Conservation (phyloP, 35 echinoderm and acorn worm genomes). For the Chiridota heheva region DNA sequence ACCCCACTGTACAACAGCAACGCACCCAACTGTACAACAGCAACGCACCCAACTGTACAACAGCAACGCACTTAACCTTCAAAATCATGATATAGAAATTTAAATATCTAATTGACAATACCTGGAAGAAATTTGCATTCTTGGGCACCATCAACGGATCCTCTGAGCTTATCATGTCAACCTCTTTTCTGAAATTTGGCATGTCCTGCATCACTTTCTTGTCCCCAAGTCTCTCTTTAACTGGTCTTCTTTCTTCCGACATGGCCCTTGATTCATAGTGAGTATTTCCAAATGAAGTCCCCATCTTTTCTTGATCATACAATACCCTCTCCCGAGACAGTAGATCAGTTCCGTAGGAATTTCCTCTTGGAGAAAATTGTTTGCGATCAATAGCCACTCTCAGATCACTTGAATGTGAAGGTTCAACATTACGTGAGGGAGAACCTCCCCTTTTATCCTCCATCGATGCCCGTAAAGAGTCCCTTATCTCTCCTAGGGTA, state of each 20-base stretch:
- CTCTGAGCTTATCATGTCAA: conserved; percentile 16
- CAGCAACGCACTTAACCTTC: too few species aligned
- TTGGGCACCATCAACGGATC: conserved; percentile 42
- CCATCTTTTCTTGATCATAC: conserved; percentile 45
- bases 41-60: too few species aligned
- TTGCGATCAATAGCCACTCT: conserved; percentile 38
- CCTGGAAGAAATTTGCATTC: conserved; percentile 41
- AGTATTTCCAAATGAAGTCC: too few species aligned
- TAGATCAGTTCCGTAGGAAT: conserved; percentile 20
- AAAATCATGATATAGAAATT: too few species aligned
- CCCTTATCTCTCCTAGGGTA: background rate
- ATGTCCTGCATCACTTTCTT: conserved; percentile 35
- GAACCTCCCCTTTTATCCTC: conserved; percentile 1
- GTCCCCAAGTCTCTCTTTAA: conserved; percentile 34
- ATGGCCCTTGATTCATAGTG: too few species aligned
- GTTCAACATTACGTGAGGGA: background rate
- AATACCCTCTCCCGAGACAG: conserved; percentile 29
- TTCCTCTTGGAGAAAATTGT: conserved; percentile 17
- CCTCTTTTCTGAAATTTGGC: conserved; percentile 52
- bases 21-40: too few species aligned
- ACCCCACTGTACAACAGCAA: too few species aligned
- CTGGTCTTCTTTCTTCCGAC: conserved; percentile 42
- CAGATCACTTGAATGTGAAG: conserved; percentile 2
- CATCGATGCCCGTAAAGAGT: conserved; percentile 14
- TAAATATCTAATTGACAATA: background rate